A percentile compares a stretch with the other conserved stretches of the same genome.
Conservation (phyloP, 1,140 invertebrate species). For the Drosophila nikananu region DNA sequence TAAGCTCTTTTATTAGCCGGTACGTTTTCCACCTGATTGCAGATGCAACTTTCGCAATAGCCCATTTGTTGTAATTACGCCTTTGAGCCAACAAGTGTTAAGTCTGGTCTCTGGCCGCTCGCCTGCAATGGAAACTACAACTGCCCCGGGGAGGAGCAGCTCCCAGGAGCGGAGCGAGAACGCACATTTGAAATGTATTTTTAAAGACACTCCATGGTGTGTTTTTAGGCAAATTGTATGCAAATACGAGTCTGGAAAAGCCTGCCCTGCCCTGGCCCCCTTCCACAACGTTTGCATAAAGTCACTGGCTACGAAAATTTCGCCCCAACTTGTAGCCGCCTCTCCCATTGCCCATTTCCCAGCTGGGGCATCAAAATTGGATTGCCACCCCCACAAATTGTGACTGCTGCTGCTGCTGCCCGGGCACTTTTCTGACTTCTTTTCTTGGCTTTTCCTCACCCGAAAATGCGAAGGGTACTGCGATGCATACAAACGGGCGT, state of each 20-base stretch:
- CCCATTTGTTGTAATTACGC: conserved; percentile 82
- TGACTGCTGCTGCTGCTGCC: conserved; percentile 45
- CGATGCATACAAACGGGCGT: conserved; percentile 18
- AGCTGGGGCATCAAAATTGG: conserved; percentile 71
- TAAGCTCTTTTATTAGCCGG: conserved; percentile 73
- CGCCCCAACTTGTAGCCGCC: background rate
- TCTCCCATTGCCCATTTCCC: conserved; percentile 49
- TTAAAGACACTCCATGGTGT: conserved; percentile 78
- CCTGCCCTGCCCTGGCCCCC: conserved; percentile 2
- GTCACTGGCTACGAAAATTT: conserved; percentile 20
- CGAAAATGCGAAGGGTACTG: conserved; percentile 10
- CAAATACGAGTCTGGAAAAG: conserved; percentile 69
- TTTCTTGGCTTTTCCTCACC: conserved; percentile 26
- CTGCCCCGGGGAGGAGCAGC: conserved; percentile 20
- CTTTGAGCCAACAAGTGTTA: conserved; percentile 83
- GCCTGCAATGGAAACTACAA: conserved; percentile 24
- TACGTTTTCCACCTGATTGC: conserved; percentile 75
- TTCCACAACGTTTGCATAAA: conserved; percentile 44
- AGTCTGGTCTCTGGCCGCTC: conserved; percentile 32
- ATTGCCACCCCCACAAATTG: conserved; percentile 70
- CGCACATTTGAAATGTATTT: conserved; percentile 76
- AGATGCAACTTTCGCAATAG: conserved; percentile 55
- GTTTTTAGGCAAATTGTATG: conserved; percentile 84
- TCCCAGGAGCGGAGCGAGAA: conserved; percentile 25
- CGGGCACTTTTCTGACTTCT: conserved; percentile 27